phyloP scores from a whole-genome alignment of 2,113 vertebrate species.

The Thunnus thynnus region DNA sequence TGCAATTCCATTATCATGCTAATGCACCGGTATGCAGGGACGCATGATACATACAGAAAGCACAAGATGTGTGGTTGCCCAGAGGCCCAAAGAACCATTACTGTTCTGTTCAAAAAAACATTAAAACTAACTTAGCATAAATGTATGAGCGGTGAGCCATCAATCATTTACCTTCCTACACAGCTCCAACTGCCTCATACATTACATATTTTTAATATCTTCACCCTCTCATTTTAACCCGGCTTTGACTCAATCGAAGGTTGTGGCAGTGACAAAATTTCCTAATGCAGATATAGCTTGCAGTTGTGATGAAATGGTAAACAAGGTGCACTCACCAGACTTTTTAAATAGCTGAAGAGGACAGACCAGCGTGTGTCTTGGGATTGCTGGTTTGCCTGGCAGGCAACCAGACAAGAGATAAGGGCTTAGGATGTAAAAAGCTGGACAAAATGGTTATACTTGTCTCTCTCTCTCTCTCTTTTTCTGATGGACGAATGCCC shows the following conservation, averaged over 20 bases:
- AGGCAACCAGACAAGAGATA: conserved; percentile 59
- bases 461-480: neutral
- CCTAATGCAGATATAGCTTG: conserved; percentile 37
- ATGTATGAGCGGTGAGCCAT: conserved; percentile 61
- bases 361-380: conserved; percentile 50
- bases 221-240: conserved; percentile 35
- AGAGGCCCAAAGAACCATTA: conserved; percentile 58
- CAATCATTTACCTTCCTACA: conserved; percentile 72
- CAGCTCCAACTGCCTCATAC: conserved; percentile 56
- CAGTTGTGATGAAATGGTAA: conserved; percentile 48
- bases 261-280: conserved; percentile 32
- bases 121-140: conserved; percentile 65
- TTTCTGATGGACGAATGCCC: conserved; percentile 70
- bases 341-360: conserved; percentile 41
- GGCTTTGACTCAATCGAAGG: conserved; percentile 45
- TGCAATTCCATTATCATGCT: conserved; percentile 49
- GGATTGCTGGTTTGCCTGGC: conserved; percentile 62
- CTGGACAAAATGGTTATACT: conserved; percentile 56
- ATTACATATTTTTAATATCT: conserved; percentile 70
- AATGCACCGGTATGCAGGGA: conserved; percentile 42
- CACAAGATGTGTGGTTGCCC: conserved; percentile 43
- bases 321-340: conserved; percentile 15
- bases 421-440: conserved; percentile 49
- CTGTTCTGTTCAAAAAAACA: conserved; percentile 58
- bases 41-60: conserved; percentile 46